These are phyloP conservation scores for Gallinago stenura DNA, from an alignment of 2,797 vertebrate species.

Conservation along the genomic window DNA sequence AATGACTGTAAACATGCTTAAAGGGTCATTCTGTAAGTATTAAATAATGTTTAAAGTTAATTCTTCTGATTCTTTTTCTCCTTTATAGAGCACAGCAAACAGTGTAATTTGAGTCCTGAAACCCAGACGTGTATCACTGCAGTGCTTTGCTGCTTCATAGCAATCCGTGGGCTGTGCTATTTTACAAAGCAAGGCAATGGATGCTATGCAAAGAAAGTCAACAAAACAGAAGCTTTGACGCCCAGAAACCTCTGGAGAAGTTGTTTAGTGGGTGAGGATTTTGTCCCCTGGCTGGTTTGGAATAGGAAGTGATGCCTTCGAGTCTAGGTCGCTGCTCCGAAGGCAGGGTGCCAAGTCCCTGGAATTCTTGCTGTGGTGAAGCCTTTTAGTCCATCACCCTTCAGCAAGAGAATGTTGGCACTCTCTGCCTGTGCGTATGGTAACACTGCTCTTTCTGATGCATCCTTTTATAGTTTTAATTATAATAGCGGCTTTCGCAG, in stretches of 20 bases:
- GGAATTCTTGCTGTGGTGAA: not conserved
- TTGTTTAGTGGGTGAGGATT: not conserved
- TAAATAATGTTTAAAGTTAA: not conserved
- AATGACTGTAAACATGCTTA: conserved; percentile 12
- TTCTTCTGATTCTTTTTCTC: not conserved
- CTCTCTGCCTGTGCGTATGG: not conserved
- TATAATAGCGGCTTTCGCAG: not conserved
- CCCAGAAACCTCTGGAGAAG: not conserved
- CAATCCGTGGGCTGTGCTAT: not conserved
- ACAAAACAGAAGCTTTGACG: not conserved
- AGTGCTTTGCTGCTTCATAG: not conserved
- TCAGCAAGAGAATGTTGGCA: not conserved
- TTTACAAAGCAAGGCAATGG: not conserved
- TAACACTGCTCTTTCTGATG: not conserved
- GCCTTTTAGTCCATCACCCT: not conserved
- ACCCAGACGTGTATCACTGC: not conserved
- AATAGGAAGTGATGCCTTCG: not conserved
- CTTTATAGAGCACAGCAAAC: not conserved
- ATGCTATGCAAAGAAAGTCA: not conserved
- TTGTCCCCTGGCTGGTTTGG: not conserved
- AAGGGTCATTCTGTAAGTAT: not conserved
- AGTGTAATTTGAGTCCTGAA: not conserved
- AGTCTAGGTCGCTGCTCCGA: not conserved
- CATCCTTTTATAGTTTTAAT: not conserved
- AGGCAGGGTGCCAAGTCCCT: not conserved